Conservation (phyloP, 2,888 invertebrate genomes). For the Eupithecia tripunctaria region DNA sequence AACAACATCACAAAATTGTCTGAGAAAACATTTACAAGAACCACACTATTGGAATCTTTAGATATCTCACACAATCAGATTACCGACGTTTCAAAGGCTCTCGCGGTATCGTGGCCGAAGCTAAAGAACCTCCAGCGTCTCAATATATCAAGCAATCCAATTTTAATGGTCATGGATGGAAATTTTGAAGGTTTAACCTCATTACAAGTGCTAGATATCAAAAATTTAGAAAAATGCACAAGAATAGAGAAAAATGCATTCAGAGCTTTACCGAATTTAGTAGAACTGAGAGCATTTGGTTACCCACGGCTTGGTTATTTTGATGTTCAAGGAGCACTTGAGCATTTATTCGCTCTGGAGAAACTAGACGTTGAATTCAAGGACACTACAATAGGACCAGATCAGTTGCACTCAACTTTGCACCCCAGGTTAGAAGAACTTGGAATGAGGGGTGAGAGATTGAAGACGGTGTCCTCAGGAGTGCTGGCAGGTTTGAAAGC, state of each 20-base stretch:
- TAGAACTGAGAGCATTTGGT: constrained; percentile 88
- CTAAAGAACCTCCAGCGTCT: constrained; percentile 88
- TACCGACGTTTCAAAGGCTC: constrained; percentile 83
- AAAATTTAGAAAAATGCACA: constrained; percentile 87
- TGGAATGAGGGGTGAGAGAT: constrained; percentile 89
- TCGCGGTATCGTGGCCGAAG: constrained; percentile 88
- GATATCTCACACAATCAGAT: constrained; percentile 91
- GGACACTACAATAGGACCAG: constrained; percentile 91
- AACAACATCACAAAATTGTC: constrained; percentile 88
- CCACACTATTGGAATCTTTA: constrained; percentile 90
- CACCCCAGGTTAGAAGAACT: constrained; percentile 91
- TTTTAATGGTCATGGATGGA: constrained; percentile 89
- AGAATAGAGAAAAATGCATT: constrained; percentile 94
- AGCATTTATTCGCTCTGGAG: constrained; percentile 89
- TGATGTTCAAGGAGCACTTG: constrained; percentile 93
- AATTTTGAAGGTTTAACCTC: constrained; percentile 90
- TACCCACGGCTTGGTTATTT: constrained; percentile 92
- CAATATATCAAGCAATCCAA: constrained; percentile 94
- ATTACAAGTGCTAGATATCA: constrained; percentile 86
- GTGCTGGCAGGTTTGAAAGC: constrained; percentile 92
- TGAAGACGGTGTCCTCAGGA: constrained; percentile 92
- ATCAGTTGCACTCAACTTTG: constrained; percentile 90
- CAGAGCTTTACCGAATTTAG: constrained; percentile 88
- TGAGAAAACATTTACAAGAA: constrained; percentile 89
- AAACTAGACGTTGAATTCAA: constrained; percentile 93